Percentiles rank a stretch among this genome's conserved stretches.
Evolutionary conservation across 2,797 vertebrate species (phyloP).

Genomic region (Allobates femoralis): DNA sequence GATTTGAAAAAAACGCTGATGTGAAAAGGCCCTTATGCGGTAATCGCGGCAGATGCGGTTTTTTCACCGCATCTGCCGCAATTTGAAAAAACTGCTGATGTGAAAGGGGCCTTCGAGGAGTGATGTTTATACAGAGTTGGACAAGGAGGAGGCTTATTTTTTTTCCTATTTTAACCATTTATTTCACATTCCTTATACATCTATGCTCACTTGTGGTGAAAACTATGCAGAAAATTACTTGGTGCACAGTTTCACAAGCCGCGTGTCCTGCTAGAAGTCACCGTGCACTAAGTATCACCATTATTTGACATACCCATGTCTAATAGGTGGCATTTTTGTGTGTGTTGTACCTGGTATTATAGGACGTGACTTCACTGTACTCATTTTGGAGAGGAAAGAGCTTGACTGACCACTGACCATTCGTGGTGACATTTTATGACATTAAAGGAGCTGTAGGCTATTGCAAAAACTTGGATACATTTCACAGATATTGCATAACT

Average conservation of each 20-base stretch:
- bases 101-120: too few relatives aligned
- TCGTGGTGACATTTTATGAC: not conserved
- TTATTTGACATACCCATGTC: too few relatives aligned
- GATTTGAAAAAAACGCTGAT: too few relatives aligned
- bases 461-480: too few relatives aligned
- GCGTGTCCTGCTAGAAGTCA: not conserved
- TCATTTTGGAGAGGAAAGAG: not conserved
- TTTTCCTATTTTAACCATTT: not conserved
- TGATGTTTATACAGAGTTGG: not conserved
- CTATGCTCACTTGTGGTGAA: not conserved
- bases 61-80: too few relatives aligned
- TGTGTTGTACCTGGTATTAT: not conserved
- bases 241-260: not conserved
- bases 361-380: too few relatives aligned
- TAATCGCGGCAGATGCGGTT: too few relatives aligned
- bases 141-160: not conserved
- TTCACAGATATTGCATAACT: not conserved
- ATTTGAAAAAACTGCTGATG: too few relatives aligned
- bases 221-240: slow-evolving; percentile 18
- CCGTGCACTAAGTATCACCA: not conserved
- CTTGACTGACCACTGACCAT: not conserved
- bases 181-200: not conserved
- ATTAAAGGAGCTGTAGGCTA: too few relatives aligned
- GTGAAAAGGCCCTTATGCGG: too few relatives aligned
- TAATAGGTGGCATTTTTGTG: too few relatives aligned